These are phyloP conservation scores for Hippotragus niger DNA, from an alignment of 2,113 vertebrate genomes.

Conservation along the genomic window DNA sequence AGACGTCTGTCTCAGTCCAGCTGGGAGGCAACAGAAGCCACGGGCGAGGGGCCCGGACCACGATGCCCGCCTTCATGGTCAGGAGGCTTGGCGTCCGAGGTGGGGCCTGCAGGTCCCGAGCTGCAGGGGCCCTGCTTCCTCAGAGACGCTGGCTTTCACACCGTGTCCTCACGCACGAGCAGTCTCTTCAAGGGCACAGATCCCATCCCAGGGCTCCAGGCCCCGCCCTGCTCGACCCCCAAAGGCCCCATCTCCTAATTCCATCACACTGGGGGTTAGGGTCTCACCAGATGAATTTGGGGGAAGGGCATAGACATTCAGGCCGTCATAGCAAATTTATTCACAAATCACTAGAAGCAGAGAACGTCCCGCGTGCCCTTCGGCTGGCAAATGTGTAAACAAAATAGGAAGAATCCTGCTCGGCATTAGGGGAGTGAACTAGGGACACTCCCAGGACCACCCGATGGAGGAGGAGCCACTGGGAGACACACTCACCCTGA, in stretches of 20 bases:
- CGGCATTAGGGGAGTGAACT: fast-evolving
- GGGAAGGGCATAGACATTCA: background rate
- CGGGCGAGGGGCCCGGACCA: too few species aligned
- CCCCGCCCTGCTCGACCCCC: too few species aligned
- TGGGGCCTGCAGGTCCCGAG: background rate
- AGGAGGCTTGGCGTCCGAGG: background rate
- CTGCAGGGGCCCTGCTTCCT: background rate
- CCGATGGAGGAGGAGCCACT: background rate
- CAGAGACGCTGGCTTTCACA: background rate
- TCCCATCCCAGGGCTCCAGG: background rate
- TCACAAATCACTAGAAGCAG: background rate
- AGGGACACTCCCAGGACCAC: background rate
- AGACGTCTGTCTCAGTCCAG: background rate
- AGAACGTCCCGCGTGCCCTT: background rate
- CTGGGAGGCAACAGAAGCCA: background rate
- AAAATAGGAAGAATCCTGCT: background rate
- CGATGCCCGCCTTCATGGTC: background rate
- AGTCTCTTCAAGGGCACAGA: background rate
- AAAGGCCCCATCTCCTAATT: background rate
- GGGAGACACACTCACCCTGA: fast-evolving
- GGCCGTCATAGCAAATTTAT: background rate
- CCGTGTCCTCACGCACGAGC: fast-evolving
- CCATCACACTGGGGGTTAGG: background rate
- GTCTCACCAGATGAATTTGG: background rate
- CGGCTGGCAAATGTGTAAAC: background rate